Conservation (phyloP, 2,888 invertebrate species). For the Tigriopus californicus region DNA sequence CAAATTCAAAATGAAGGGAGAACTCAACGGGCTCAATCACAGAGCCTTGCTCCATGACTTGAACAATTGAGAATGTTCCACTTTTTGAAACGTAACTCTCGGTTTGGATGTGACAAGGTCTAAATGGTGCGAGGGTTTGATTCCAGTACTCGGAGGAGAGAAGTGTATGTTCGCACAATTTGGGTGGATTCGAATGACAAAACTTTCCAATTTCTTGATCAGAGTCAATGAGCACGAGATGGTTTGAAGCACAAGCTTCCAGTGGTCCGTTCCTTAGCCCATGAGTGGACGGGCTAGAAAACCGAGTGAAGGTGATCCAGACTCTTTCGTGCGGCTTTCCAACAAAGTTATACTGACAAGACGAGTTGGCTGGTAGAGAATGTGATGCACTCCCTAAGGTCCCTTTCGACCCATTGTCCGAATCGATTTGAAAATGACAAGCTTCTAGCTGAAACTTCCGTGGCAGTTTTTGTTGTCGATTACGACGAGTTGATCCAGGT, state of each 20-base stretch:
- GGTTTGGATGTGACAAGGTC: slow-evolving; percentile 24
- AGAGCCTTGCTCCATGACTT: slow-evolving; percentile 37
- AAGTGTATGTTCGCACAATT: not conserved
- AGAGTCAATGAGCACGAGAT: too few relatives aligned
- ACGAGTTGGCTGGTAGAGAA: not conserved
- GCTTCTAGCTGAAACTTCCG: too few relatives aligned
- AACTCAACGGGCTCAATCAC: not conserved
- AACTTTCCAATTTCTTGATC: not conserved
- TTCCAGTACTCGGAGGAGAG: not conserved
- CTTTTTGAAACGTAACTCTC: slow-evolving; percentile 61
- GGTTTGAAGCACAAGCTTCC: too few relatives aligned
- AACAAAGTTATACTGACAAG: slow-evolving; percentile 12
- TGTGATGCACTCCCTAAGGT: too few relatives aligned
- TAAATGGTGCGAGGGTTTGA: slow-evolving; percentile 6
- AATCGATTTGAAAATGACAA: too few relatives aligned
- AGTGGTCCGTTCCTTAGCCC: too few relatives aligned
- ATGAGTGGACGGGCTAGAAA: not conserved
- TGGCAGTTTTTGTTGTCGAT: too few relatives aligned
- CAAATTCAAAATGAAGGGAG: not conserved
- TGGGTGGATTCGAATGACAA: slow-evolving; percentile 6
- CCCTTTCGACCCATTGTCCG: too few relatives aligned
- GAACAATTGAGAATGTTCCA: slow-evolving; percentile 52
- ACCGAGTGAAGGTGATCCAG: slow-evolving; percentile 14
- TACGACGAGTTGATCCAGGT: too few relatives aligned
- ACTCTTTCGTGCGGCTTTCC: slow-evolving; percentile 14